Conservation (phyloP, 1,140 invertebrate species). For the Brevipalpus yothersi region DNA sequence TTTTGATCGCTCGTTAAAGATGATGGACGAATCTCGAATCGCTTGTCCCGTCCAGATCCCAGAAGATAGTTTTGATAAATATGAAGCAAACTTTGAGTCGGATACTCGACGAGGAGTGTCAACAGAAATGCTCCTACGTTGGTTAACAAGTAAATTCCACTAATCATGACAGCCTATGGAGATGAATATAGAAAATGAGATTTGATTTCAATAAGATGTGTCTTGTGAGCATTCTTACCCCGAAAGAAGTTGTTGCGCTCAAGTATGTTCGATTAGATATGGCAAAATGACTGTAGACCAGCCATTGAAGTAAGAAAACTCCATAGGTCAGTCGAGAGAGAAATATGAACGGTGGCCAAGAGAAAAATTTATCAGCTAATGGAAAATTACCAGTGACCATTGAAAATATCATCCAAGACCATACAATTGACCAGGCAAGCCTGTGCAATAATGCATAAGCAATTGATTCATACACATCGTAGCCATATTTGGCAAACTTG, state of each 20-base stretch:
- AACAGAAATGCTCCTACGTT: neutral
- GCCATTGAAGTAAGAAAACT: slow-evolving; percentile 66
- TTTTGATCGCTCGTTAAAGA: too few relatives aligned
- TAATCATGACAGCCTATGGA: neutral
- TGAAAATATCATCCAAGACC: slow-evolving; percentile 25
- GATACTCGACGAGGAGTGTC: neutral
- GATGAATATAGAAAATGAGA: neutral
- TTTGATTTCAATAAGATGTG: too few relatives aligned
- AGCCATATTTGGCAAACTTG: neutral
- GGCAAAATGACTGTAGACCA: slow-evolving; percentile 22
- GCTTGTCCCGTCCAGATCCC: too few relatives aligned
- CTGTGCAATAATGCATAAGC: slow-evolving; percentile 19
- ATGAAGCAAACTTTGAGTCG: neutral
- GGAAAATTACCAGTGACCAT: slow-evolving; percentile 17
- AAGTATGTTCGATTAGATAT: neutral
- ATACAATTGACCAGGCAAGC: slow-evolving; percentile 19
- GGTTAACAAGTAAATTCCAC: neutral
- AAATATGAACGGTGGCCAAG: slow-evolving; percentile 49
- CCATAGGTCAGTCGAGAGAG: slow-evolving; percentile 65
- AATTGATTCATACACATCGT: slow-evolving; percentile 21
- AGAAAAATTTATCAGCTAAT: slow-evolving; percentile 40
- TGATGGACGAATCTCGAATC: too few relatives aligned
- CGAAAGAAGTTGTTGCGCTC: neutral
- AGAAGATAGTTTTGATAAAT: too few relatives aligned
- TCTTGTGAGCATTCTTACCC: neutral